A percentile compares a stretch with the other conserved stretches of the same genome.
phyloP scores from a whole-genome alignment of 53 echinoderm and acorn worm species.

The Paracentrotus lividus region DNA sequence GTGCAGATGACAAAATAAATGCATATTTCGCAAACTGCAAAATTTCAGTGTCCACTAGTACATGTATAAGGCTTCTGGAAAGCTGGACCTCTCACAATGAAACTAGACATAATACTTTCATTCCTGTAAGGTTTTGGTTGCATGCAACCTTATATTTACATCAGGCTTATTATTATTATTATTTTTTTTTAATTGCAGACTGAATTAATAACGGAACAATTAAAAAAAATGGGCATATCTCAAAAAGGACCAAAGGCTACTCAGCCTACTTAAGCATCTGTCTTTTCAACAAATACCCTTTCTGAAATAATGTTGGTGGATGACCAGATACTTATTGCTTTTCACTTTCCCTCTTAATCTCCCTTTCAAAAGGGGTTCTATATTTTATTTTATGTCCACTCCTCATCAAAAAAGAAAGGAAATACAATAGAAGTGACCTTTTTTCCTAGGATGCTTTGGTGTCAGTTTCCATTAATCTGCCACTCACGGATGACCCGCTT shows the following conservation, averaged over 20 bases:
- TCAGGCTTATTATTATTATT: too few relatives aligned
- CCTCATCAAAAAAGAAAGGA: neutral
- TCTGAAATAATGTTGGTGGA: neutral
- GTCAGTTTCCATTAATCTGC: conserved; percentile 29
- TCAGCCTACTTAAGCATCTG: neutral
- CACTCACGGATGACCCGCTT: conserved; percentile 20
- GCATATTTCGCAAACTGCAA: too few relatives aligned
- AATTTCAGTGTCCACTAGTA: too few relatives aligned
- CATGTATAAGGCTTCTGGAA: too few relatives aligned
- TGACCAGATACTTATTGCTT: neutral
- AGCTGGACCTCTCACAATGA: too few relatives aligned
- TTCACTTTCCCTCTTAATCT: conserved; percentile 26
- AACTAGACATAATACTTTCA: too few relatives aligned
- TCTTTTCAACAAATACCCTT: neutral
- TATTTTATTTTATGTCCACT: neutral
- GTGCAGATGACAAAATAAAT: too few relatives aligned
- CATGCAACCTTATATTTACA: too few relatives aligned
- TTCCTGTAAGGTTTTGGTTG: too few relatives aligned
- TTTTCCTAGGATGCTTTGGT: conserved; percentile 6
- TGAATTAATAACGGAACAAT: too few relatives aligned
- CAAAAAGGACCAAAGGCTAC: neutral
- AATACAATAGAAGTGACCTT: conserved; percentile 36
- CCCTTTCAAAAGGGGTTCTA: neutral
- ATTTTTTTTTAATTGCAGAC: too few relatives aligned
- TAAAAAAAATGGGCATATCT: neutral